Base-by-base conservation (phyloP, 2,113 vertebrate species). In the Ramphastos sulfuratus region DNA sequence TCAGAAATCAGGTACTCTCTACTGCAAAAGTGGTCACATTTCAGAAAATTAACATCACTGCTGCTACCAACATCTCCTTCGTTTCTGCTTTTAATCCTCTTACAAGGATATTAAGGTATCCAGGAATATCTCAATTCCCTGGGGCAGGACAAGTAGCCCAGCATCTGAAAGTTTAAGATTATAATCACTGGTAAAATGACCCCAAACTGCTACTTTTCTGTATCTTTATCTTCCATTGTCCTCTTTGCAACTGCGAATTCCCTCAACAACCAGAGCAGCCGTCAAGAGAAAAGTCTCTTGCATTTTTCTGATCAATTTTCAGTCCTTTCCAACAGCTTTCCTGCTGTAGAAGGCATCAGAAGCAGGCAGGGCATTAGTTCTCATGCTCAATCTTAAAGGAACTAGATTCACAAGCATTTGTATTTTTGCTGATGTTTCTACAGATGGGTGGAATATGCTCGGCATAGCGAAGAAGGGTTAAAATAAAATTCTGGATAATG, bases 301-400 rank as follows among this genome's bases (percentile, higher is more conserved):
- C 9, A 0, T 4, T 80, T 87, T 93, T 94, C 35, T 39, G 4
- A 93, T 72, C 70, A 11, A 91, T 37, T 92, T 91, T 83, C 87
- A 50, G 89, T 93, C 80, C 63, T 54, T 88, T 91, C 61, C 75
- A 96, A 86, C 42, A 78, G 85, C 65, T 81, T 94, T 90, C 63
- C 77, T 76, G 79, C 55, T 3, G 5, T 44, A 93, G 56, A 58
- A 64, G 66, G 69, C 61, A 91, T 91, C 79, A 95, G 87, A 92
- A 81, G 65, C 50, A 79, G 58, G 35, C 63, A 90, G 70, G 66
- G 86, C 79, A 59, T 63, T 92, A 65, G 85, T 90, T 90, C 91
- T 89, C 76, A 88, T 48, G 33, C 24, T 19, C 58, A 82, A 33
- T 93, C 95, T 94, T 24, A 82, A 93, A 86, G 42, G 30, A 94